These are phyloP conservation scores for Gallinago stenura DNA, from an alignment of 2,797 vertebrate genomes.

Conservation along the genomic window DNA sequence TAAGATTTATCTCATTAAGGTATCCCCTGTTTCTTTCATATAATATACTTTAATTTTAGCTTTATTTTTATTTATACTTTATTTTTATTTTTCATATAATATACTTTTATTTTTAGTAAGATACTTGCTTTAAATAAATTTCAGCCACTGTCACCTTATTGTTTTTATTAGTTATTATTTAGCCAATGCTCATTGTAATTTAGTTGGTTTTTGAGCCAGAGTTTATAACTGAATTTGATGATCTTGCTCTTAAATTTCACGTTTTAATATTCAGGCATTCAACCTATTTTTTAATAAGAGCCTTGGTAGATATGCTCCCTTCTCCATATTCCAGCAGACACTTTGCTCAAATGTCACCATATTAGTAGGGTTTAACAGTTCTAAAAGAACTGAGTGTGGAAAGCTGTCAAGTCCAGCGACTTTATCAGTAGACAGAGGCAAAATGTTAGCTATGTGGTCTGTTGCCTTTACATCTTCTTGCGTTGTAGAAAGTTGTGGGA, in stretches of 20 bases:
- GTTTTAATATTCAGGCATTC: neutral
- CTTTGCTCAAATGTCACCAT: neutral
- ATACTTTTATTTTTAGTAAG: neutral
- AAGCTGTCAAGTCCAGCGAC: neutral
- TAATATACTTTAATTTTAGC: neutral
- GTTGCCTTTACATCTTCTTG: neutral
- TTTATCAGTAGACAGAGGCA: neutral
- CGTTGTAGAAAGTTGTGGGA: neutral
- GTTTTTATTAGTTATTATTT: neutral
- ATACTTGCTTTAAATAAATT: neutral
- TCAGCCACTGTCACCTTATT: neutral
- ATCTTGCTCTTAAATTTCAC: neutral
- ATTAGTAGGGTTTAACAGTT: rapidly evolving
- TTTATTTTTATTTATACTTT: no score
- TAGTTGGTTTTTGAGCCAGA: neutral
- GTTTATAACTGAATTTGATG: neutral
- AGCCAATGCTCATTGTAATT: neutral
- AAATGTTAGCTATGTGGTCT: neutral
- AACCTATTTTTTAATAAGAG: neutral
- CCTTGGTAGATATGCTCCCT: neutral
- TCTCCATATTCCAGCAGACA: neutral
- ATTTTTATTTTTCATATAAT: neutral
- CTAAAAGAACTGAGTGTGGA: neutral
- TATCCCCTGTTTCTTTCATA: neutral
- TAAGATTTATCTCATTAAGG: slow-evolving; percentile 7